These are phyloP conservation scores for Aegotheles bennettii DNA, from an alignment of 2,113 vertebrate species.

Conservation along the genomic window DNA sequence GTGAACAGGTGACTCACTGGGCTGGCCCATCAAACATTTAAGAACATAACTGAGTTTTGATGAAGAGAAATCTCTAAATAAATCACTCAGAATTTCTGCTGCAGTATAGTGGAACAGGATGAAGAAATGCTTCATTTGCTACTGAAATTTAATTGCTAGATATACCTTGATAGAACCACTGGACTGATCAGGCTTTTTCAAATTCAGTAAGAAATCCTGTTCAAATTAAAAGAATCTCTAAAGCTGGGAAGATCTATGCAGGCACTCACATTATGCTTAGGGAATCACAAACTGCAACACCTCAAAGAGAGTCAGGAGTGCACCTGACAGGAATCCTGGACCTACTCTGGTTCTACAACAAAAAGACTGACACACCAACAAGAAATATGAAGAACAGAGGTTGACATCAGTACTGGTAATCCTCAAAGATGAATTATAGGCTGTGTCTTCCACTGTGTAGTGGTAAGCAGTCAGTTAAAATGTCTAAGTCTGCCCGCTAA, in stretches of 20 bases:
- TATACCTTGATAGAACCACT: neutral
- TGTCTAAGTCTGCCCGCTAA: neutral
- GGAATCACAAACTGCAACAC: neutral
- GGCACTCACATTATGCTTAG: neutral
- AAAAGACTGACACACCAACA: neutral
- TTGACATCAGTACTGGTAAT: neutral
- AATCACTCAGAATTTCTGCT: neutral
- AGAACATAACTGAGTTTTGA: neutral
- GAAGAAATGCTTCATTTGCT: neutral
- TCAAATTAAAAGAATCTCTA: neutral
- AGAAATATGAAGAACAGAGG: neutral
- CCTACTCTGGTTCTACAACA: neutral
- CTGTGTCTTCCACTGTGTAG: fast-evolving
- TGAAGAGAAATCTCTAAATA: neutral
- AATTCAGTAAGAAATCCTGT: neutral
- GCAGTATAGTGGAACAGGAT: neutral
- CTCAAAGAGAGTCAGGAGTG: neutral
- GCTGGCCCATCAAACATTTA: neutral
- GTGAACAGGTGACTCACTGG: neutral
- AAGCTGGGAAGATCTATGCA: neutral
- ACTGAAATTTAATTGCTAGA: neutral
- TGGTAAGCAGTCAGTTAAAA: neutral
- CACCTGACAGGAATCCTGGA: neutral
- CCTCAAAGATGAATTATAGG: neutral
- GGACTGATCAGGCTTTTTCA: neutral